A percentile compares a stretch with the other conserved stretches of the same genome.
Conservation (phyloP, 2,797 vertebrate genomes). For the Chrosomus eos region DNA sequence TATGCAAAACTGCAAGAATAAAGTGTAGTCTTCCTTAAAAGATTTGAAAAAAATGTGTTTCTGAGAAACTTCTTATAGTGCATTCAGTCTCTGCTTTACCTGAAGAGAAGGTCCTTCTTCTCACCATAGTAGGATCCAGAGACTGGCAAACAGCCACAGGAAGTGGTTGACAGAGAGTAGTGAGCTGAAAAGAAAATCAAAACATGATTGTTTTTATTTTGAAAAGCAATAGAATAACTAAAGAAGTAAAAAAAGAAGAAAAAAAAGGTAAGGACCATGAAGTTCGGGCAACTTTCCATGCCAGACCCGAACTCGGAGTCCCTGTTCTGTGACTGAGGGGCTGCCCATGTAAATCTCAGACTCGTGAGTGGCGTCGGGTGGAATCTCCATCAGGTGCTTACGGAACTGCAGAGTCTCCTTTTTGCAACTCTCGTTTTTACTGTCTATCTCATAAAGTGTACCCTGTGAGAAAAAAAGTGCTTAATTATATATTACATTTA, state of each 20-base stretch:
- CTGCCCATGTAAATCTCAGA: constrained; percentile 61
- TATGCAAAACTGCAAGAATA: background rate
- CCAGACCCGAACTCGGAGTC: constrained; percentile 72
- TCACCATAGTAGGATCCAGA: constrained; percentile 64
- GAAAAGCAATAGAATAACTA: background rate
- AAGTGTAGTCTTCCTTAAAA: background rate
- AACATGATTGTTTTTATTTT: background rate
- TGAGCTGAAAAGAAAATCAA: constrained; percentile 58
- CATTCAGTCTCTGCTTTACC: constrained; percentile 58
- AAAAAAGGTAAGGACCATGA: constrained; percentile 63
- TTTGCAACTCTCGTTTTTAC: constrained; percentile 78
- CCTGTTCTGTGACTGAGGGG: constrained; percentile 70
- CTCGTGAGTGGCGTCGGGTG: constrained; percentile 63
- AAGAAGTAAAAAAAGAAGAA: background rate
- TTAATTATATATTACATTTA: background rate
- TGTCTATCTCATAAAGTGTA: constrained; percentile 78
- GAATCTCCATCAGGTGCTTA: constrained; percentile 74
- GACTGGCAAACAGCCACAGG: constrained; percentile 70
- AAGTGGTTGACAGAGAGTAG: constrained; percentile 68
- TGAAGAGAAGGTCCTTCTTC: constrained; percentile 67
- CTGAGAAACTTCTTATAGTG: background rate
- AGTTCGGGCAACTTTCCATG: constrained; percentile 61
- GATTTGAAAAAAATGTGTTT: background rate
- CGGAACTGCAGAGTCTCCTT: constrained; percentile 72
- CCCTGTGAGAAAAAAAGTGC: constrained; percentile 61